phyloP scores from a whole-genome alignment of 2,113 vertebrate species.

The Lampris megalopsis region DNA sequence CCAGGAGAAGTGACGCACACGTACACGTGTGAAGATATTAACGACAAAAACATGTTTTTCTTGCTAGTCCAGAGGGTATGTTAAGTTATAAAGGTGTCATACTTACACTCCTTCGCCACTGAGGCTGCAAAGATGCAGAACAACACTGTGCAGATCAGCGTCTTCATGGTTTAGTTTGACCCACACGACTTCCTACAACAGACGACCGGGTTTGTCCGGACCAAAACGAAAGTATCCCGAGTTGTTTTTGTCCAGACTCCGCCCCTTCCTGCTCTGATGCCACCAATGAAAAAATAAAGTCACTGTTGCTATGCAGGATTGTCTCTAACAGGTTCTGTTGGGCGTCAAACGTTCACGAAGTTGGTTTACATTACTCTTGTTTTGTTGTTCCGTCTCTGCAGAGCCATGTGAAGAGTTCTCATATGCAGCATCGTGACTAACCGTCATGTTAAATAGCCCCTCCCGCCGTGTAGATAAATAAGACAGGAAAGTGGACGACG shows the following conservation, averaged over 20 bases:
- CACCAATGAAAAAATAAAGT: not conserved
- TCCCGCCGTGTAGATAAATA: no score
- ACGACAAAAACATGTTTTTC: no score
- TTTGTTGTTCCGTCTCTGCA: no score
- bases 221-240: not conserved
- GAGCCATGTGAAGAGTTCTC: no score
- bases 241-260: not conserved
- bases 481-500: no score
- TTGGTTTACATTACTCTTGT: no score
- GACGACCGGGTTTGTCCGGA: not conserved
- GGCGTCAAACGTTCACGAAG: no score
- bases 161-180: conserved; percentile 1
- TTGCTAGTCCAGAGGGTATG: not conserved
- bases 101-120: conserved; percentile 12
- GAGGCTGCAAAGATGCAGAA: not conserved
- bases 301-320: not conserved
- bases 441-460: no score
- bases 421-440: no score
- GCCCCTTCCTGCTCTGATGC: not conserved
- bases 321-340: not conserved
- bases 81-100: not conserved
- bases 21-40: no score
- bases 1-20: no score
- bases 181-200: not conserved
- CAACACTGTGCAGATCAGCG: rapidly evolving